Evolutionary conservation across 2,888 invertebrate genomes (phyloP).

Genomic region (Acanthacorydalis orientalis): DNA sequence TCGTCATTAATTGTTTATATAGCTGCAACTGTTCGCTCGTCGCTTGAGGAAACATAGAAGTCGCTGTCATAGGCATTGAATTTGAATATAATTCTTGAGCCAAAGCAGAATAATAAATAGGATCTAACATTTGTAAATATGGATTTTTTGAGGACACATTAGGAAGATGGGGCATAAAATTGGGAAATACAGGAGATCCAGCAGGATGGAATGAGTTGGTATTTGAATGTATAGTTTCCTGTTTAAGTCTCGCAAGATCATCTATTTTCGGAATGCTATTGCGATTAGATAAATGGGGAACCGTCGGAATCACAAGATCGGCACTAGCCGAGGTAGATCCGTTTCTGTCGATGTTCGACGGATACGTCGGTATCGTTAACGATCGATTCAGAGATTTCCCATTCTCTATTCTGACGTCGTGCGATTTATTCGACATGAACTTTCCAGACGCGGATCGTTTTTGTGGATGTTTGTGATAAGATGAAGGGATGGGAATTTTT

Average conservation of each 20-base stretch:
- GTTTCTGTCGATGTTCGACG: slow-evolving; percentile 7
- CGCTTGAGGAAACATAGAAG: slow-evolving; percentile 24
- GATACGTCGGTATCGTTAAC: background rate
- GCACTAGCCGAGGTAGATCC: slow-evolving; percentile 7
- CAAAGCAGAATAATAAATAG: slow-evolving; percentile 27
- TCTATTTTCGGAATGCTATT: background rate
- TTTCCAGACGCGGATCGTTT: slow-evolving; percentile 38
- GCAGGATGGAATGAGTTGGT: slow-evolving; percentile 18
- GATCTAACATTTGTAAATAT: slow-evolving; percentile 27
- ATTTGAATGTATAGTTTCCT: slow-evolving; percentile 8
- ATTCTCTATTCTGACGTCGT: slow-evolving; percentile 21
- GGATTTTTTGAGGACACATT: slow-evolving; percentile 12
- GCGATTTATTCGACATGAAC: slow-evolving; percentile 31
- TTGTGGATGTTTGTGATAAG: slow-evolving; percentile 21
- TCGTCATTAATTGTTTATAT: slow-evolving; percentile 33
- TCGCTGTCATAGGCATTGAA: slow-evolving; percentile 13
- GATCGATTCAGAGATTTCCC: slow-evolving; percentile 13
- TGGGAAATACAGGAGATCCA: slow-evolving; percentile 18
- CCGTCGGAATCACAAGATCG: slow-evolving; percentile 8
- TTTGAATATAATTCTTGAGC: slow-evolving; percentile 24
- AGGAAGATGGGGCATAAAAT: slow-evolving; percentile 13
- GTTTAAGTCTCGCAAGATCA: background rate
- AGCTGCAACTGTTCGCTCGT: slow-evolving; percentile 33
- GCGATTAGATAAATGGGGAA: background rate
- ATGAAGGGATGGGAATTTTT: slow-evolving; percentile 8